These are phyloP conservation scores for Morpho deidamia DNA, from an alignment of 2,888 invertebrate species.

Conservation along the genomic window DNA sequence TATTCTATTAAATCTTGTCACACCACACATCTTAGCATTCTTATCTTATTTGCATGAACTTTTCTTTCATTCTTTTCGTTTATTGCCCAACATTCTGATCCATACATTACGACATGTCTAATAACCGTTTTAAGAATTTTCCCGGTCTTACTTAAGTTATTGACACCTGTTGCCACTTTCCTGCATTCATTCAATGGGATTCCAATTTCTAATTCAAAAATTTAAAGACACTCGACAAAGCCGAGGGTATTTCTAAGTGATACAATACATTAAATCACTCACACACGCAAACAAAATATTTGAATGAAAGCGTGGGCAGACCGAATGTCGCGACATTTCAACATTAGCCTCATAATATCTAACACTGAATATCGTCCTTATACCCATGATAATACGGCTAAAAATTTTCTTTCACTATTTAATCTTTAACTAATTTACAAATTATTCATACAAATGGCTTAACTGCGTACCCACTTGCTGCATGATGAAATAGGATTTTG, in stretches of 20 bases:
- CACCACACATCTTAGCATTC: too few relatives aligned
- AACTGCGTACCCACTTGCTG: constrained; percentile 10
- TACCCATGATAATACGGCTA: not conserved
- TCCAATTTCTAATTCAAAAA: too few relatives aligned
- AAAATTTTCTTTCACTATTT: constrained; percentile 7
- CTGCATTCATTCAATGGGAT: not conserved
- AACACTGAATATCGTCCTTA: constrained; percentile 11
- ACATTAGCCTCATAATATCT: constrained; percentile 33
- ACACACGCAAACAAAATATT: constrained; percentile 41
- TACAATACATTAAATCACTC: constrained; percentile 14
- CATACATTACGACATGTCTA: too few relatives aligned
- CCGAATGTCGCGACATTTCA: constrained; percentile 59
- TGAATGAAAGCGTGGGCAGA: constrained; percentile 61
- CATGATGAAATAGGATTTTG: constrained; percentile 8
- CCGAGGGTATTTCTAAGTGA: not conserved
- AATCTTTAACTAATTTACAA: constrained; percentile 19
- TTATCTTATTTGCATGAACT: too few relatives aligned
- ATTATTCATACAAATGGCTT: constrained; percentile 21
- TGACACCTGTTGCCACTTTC: too few relatives aligned
- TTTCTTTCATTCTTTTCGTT: too few relatives aligned
- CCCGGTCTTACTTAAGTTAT: too few relatives aligned
- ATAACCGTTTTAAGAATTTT: too few relatives aligned
- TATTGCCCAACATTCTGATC: too few relatives aligned
- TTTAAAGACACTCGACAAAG: not conserved
- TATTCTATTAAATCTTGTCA: too few relatives aligned